Evolutionary conservation across 2,888 invertebrate species (phyloP).

Genomic region (Ctena decussata): DNA sequence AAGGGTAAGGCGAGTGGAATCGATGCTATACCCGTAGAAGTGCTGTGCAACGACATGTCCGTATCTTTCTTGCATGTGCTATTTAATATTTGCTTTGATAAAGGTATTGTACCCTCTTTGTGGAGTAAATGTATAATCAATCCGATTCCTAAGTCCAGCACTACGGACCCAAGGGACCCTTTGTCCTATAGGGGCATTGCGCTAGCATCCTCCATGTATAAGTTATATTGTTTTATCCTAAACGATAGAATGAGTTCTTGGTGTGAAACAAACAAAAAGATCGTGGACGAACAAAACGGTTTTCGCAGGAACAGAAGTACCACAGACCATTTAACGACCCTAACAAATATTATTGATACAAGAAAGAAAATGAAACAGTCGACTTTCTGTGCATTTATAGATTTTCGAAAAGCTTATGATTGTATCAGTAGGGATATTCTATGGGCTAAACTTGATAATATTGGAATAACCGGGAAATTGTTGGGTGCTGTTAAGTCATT

Average conservation of each 20-base stretch:
- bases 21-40: constrained; percentile 28
- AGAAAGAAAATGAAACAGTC: constrained; percentile 14
- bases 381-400: constrained; percentile 36
- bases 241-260: constrained; percentile 11
- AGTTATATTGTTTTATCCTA: constrained; percentile 34
- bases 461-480: constrained; percentile 19
- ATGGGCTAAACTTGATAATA: constrained; percentile 7
- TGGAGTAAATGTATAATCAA: constrained; percentile 39
- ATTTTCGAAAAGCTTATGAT: constrained; percentile 36
- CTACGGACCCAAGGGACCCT: constrained; percentile 26
- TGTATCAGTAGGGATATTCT: constrained; percentile 7
- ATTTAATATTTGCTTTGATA: constrained; percentile 45
- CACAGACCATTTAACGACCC: constrained; percentile 18
- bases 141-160: constrained; percentile 33
- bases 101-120: constrained; percentile 22
- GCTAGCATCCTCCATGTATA: constrained; percentile 25
- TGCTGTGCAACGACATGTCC: constrained; percentile 29
- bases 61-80: constrained; percentile 19
- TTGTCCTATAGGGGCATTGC: constrained; percentile 40
- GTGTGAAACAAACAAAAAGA: constrained; percentile 27
- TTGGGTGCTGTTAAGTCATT: constrained; percentile 22
- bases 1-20: constrained; percentile 32
- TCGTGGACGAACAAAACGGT: constrained; percentile 36
- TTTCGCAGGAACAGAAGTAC: constrained; percentile 22
- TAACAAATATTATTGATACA: constrained; percentile 30